Evolutionary conservation across 2,797 vertebrate genomes (phyloP).

Genomic region (Enteromius radiatus): DNA sequence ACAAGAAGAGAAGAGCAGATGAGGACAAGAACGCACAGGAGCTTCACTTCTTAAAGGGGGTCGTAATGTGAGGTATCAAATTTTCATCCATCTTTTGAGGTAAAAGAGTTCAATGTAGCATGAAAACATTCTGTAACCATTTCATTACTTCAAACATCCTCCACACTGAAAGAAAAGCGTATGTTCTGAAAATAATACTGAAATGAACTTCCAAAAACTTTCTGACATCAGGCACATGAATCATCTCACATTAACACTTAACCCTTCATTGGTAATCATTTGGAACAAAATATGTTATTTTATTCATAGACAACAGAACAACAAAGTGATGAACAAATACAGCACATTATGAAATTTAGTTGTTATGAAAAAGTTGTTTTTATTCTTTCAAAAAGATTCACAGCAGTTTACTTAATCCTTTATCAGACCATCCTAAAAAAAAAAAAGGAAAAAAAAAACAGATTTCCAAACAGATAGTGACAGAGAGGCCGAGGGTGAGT

Average conservation of each 20-base stretch:
- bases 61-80: neutral
- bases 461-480: slow-evolving; percentile 8
- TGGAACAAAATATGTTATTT: neutral
- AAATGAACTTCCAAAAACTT: neutral
- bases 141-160: neutral
- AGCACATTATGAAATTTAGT: too few relatives aligned
- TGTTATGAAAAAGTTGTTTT: too few relatives aligned
- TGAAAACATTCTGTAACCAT: neutral
- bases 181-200: neutral
- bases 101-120: neutral
- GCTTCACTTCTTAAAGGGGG: neutral
- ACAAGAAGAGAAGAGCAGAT: slow-evolving; percentile 8
- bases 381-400: neutral
- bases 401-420: neutral
- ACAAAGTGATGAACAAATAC: too few relatives aligned
- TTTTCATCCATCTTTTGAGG: neutral
- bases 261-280: neutral
- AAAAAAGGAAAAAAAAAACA: neutral
- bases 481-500: neutral
- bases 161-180: neutral
- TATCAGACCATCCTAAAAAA: neutral
- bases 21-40: slow-evolving; percentile 9
- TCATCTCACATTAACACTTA: neutral
- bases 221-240: neutral
- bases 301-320: neutral